Percentiles rank a stretch among this genome's conserved stretches.
Evolutionary conservation across 2,113 vertebrate genomes (phyloP).

Genomic region (Puntigrus tetrazona): DNA sequence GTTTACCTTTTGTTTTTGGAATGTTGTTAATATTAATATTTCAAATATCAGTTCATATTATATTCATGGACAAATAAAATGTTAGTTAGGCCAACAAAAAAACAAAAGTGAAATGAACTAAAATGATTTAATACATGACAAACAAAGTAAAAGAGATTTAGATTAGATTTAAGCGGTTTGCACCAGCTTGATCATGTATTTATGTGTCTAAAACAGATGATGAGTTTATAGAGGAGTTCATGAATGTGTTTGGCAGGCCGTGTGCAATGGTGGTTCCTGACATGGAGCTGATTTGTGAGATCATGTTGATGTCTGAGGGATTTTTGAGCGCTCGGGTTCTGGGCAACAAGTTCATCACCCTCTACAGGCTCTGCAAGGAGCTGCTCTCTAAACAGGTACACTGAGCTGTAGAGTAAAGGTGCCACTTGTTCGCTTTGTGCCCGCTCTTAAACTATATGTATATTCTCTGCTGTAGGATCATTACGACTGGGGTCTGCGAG

Average conservation of each 20-base stretch:
- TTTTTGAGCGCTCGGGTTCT: conserved; percentile 75
- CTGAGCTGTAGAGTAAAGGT: background rate
- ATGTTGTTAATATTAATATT: background rate
- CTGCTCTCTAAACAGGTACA: conserved; percentile 85
- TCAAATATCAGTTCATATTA: background rate
- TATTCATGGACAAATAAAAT: background rate
- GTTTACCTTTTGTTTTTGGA: background rate
- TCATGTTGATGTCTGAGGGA: conserved; percentile 82
- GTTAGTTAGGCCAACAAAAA: background rate
- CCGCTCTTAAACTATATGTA: background rate
- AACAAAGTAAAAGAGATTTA: background rate
- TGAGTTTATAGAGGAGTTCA: background rate
- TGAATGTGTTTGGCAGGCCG: conserved; percentile 66
- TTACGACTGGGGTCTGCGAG: conserved; percentile 80
- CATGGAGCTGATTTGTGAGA: conserved; percentile 85
- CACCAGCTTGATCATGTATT: background rate
- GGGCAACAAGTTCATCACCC: conserved; percentile 80
- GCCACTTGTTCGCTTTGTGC: background rate
- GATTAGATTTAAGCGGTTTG: background rate
- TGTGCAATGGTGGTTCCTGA: conserved; percentile 85
- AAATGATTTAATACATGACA: background rate
- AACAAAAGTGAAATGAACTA: background rate
- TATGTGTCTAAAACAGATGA: background rate
- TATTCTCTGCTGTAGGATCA: conserved; percentile 69
- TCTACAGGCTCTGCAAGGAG: conserved; percentile 79